These are phyloP conservation scores for Diarsia rubi DNA, from an alignment of 2,888 invertebrate species.

Conservation along the genomic window DNA sequence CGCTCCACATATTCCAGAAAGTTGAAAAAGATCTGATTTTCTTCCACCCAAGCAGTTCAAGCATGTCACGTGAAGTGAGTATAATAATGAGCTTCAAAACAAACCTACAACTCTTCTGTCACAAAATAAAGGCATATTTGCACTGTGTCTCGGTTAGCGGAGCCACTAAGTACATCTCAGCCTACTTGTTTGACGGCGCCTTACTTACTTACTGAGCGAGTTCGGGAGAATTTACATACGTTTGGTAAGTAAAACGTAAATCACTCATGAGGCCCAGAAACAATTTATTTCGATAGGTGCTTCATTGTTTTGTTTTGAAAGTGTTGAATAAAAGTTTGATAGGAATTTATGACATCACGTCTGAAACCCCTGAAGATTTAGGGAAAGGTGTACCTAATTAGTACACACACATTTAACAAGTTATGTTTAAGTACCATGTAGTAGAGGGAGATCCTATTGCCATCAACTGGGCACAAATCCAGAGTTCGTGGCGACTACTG, in stretches of 20 bases:
- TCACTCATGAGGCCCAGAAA: constrained; percentile 25
- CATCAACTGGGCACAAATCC: too few species aligned
- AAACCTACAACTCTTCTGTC: constrained; percentile 18
- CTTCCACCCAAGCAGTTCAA: neutral
- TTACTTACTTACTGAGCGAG: constrained; percentile 52
- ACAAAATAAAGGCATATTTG: constrained; percentile 50
- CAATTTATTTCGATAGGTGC: constrained; percentile 30
- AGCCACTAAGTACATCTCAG: constrained; percentile 60
- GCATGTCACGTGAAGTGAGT: constrained; percentile 9
- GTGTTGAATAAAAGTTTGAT: neutral
- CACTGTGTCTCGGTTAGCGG: constrained; percentile 41
- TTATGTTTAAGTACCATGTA: too few species aligned
- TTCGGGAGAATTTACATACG: constrained; percentile 55
- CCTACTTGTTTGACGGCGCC: constrained; percentile 62
- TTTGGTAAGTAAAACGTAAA: constrained; percentile 47
- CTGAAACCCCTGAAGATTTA: too few species aligned
- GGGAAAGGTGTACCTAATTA: too few species aligned
- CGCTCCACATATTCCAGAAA: neutral
- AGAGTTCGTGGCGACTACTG: too few species aligned
- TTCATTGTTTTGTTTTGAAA: constrained; percentile 13
- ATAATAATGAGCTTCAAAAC: constrained; percentile 32
- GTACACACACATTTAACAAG: too few species aligned
- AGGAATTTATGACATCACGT: too few species aligned
- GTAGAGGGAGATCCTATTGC: too few species aligned
- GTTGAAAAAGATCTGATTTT: constrained; percentile 9